Conservation (phyloP, 2,113 vertebrate species). For the Anhinga rufa region DNA sequence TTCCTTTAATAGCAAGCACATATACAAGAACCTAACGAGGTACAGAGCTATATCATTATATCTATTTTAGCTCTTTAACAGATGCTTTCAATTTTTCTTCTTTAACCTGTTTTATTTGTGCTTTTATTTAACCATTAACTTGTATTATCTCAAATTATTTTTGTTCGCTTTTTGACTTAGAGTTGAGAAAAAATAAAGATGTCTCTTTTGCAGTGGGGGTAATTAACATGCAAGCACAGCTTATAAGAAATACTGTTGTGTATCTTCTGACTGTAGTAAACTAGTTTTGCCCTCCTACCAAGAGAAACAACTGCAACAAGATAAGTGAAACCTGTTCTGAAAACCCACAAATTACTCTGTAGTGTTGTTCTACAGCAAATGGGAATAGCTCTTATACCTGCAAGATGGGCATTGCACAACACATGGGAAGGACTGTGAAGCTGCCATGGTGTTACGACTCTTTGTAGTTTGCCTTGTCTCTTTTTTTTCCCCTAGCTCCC, state of each 20-base stretch:
- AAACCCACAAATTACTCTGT: not conserved
- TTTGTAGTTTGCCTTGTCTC: not conserved
- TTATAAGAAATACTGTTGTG: not conserved
- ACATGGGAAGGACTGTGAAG: not conserved
- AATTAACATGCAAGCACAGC: not conserved
- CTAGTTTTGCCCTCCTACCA: not conserved
- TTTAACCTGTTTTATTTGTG: not conserved
- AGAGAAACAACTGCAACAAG: not conserved
- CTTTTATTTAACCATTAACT: not conserved
- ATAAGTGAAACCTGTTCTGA: not conserved
- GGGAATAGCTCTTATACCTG: not conserved
- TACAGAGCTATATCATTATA: not conserved
- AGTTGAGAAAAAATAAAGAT: not conserved
- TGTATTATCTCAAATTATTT: not conserved
- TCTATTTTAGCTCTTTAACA: not conserved
- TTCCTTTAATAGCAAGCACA: not conserved
- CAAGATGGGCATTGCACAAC: not conserved
- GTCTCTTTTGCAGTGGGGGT: not conserved
- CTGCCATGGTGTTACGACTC: not conserved
- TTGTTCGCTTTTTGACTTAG: not conserved
- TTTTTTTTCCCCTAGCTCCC: constrained; percentile 74
- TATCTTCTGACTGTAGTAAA: not conserved
- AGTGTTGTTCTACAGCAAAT: not conserved
- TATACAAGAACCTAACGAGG: not conserved
- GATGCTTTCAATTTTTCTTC: not conserved